These are phyloP conservation scores for Oligia latruncula DNA, from an alignment of 2,888 invertebrate genomes.

Conservation along the genomic window DNA sequence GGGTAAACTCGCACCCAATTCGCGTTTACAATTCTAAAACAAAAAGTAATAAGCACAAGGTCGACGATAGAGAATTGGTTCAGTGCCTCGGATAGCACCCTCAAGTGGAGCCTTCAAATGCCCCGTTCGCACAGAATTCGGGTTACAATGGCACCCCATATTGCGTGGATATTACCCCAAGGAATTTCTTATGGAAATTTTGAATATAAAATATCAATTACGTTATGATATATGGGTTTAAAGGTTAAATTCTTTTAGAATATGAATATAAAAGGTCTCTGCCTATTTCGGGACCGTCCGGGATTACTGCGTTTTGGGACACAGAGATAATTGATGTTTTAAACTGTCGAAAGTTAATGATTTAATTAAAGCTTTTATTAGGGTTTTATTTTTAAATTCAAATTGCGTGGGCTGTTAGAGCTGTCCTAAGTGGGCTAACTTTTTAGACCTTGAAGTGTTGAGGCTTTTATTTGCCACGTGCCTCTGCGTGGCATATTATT, in stretches of 20 bases:
- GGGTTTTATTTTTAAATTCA: conserved; percentile 29
- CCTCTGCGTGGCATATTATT: neutral
- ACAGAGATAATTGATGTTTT: conserved; percentile 28
- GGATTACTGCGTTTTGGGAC: conserved; percentile 29
- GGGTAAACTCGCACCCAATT: conserved; percentile 33
- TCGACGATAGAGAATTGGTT: conserved; percentile 61
- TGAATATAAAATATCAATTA: conserved; percentile 56
- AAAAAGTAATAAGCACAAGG: conserved; percentile 51
- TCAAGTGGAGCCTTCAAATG: conserved; percentile 58
- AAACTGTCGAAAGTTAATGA: conserved; percentile 27
- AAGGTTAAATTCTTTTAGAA: conserved; percentile 47
- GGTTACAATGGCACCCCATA: conserved; percentile 56
- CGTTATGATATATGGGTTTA: conserved; percentile 52
- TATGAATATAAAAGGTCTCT: conserved; percentile 19
- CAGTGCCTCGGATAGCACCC: conserved; percentile 48
- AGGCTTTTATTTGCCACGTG: conserved; percentile 1
- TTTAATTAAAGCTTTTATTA: conserved; percentile 33
- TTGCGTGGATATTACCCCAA: conserved; percentile 58
- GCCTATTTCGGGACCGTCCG: conserved; percentile 2
- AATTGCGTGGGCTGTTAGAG: conserved; percentile 16
- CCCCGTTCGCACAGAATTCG: conserved; percentile 57
- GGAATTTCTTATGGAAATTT: conserved; percentile 54
- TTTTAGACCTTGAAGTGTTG: conserved; percentile 10
- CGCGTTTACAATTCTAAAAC: conserved; percentile 42
- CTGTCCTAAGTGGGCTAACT: conserved; percentile 18